Evolutionary conservation across 1,140 invertebrate species (phyloP).

Genomic region (Drosophila neocordata): DNA sequence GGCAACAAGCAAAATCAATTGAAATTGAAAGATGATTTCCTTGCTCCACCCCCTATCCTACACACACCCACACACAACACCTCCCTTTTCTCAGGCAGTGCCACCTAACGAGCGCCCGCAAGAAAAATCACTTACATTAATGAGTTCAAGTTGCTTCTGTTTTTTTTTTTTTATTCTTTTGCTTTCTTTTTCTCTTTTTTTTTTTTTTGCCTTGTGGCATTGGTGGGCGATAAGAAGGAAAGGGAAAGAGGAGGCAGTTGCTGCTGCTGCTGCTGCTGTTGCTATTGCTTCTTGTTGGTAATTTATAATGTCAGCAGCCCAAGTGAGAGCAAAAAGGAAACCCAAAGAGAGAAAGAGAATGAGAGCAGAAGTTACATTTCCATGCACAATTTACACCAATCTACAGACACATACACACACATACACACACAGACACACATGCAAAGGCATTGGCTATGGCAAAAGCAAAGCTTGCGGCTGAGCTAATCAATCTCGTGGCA

Average conservation of each 20-base stretch:
- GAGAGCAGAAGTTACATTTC: constrained; percentile 76
- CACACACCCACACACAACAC: not conserved
- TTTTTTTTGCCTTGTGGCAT: constrained; percentile 60
- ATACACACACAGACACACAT: constrained; percentile 9
- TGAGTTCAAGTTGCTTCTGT: constrained; percentile 69
- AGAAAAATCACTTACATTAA: constrained; percentile 81
- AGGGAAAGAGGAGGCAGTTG: not conserved
- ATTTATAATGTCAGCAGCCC: constrained; percentile 79
- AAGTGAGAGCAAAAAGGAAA: constrained; percentile 23
- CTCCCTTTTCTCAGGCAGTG: not conserved
- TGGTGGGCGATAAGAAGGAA: constrained; percentile 12
- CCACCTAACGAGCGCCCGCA: constrained; percentile 56
- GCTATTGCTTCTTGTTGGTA: constrained; percentile 57
- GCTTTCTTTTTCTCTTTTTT: not conserved
- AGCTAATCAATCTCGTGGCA: constrained; percentile 79
- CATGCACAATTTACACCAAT: constrained; percentile 81
- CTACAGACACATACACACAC: constrained; percentile 47
- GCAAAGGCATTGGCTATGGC: constrained; percentile 15
- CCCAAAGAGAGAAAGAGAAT: constrained; percentile 1
- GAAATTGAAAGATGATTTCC: constrained; percentile 80
- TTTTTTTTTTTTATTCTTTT: not conserved
- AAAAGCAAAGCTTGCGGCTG: constrained; percentile 64
- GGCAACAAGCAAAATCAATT: constrained; percentile 79
- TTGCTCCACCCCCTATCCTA: constrained; percentile 18
- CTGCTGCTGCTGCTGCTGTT: constrained; percentile 1